Evolutionary conservation across 2,113 vertebrate genomes (phyloP).

Genomic region (Otolemur garnettii): DNA sequence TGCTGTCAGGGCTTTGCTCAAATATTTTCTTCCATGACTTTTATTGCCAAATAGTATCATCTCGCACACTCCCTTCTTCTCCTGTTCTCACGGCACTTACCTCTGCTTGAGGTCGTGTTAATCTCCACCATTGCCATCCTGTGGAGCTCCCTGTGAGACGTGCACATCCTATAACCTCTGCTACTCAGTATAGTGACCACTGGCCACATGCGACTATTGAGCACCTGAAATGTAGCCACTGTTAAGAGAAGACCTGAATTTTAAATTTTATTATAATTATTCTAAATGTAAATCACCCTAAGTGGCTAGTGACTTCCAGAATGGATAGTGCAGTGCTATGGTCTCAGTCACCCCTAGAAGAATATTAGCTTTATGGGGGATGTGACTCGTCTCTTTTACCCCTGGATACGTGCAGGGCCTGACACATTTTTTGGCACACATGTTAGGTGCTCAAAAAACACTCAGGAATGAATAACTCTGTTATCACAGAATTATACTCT

Average conservation of each 20-base stretch:
- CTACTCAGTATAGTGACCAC: accelerated
- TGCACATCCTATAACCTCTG: accelerated
- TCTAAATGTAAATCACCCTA: background rate
- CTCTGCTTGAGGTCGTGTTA: background rate
- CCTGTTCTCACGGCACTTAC: too few relatives aligned
- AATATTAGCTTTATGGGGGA: too few relatives aligned
- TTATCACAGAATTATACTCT: accelerated
- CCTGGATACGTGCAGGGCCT: too few relatives aligned
- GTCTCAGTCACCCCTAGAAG: background rate
- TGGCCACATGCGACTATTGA: accelerated
- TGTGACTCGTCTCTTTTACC: background rate
- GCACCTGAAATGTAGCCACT: background rate
- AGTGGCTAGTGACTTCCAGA: background rate
- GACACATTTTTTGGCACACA: background rate
- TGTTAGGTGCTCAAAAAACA: background rate
- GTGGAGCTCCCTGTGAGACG: accelerated
- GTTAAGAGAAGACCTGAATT: background rate
- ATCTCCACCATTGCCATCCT: background rate
- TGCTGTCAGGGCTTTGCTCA: background rate
- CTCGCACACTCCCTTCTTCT: accelerated
- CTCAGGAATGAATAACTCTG: background rate
- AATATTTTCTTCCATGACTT: background rate
- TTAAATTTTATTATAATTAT: background rate
- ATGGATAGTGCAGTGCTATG: background rate
- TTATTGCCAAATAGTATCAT: background rate